Evolutionary conservation across 2,797 vertebrate genomes (phyloP).

Genomic region (Sebastiscus tertius): DNA sequence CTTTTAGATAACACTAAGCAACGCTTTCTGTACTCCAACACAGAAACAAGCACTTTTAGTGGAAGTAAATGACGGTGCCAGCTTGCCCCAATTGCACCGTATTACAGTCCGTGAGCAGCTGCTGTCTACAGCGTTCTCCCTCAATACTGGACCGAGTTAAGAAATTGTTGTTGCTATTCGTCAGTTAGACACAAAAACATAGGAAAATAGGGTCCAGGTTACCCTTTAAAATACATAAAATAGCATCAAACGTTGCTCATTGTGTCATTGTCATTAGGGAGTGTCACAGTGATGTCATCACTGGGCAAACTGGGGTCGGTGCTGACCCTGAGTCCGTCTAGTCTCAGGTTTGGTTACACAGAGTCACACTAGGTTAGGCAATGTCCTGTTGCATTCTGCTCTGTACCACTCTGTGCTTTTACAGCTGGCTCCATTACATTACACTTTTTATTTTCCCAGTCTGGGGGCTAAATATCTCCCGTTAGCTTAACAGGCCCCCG

Average conservation of each 20-base stretch:
- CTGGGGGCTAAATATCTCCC: conserved; percentile 75
- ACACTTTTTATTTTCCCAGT: conserved; percentile 80
- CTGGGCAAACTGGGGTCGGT: not conserved
- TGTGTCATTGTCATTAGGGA: not conserved
- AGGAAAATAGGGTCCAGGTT: too few species aligned
- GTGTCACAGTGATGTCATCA: not conserved
- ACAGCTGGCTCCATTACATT: conserved; percentile 78
- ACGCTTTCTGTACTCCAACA: too few species aligned
- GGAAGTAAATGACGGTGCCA: too few species aligned
- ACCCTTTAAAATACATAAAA: not conserved
- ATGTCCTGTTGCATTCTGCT: conserved; percentile 45
- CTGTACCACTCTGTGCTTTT: conserved; percentile 73
- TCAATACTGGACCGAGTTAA: too few species aligned
- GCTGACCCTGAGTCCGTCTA: conserved; percentile 26
- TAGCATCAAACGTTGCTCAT: not conserved
- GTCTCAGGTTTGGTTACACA: conserved; percentile 13
- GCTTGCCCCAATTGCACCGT: too few species aligned
- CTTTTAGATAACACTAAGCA: too few species aligned
- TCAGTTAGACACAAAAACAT: too few species aligned
- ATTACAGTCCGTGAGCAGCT: too few species aligned
- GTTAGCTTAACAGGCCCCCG: conserved; percentile 75
- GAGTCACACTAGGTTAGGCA: conserved; percentile 2
- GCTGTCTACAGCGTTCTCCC: too few species aligned
- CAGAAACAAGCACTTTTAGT: too few species aligned
- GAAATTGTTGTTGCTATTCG: too few species aligned